phyloP scores from a whole-genome alignment of 2,113 vertebrate genomes.

The Spheniscus mendiculus region DNA sequence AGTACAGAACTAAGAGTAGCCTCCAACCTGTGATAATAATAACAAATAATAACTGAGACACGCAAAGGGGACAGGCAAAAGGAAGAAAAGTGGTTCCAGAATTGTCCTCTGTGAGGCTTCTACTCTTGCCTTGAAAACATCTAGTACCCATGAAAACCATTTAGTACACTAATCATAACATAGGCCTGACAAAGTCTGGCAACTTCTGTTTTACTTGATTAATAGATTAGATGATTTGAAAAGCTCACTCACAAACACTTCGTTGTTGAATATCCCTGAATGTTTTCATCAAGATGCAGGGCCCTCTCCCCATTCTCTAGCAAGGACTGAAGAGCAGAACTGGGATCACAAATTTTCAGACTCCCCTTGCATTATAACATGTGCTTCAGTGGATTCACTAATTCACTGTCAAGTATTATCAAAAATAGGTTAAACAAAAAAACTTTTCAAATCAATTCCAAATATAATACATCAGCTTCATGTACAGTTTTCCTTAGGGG shows the following conservation, averaged over 20 bases:
- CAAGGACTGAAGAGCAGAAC: background rate
- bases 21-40: background rate
- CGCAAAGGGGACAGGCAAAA: background rate
- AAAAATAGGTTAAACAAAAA: background rate
- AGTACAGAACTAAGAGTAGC: background rate
- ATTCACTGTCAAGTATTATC: background rate
- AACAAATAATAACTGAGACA: background rate
- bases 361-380: background rate
- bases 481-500: background rate
- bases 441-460: background rate
- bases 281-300: background rate
- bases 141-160: background rate
- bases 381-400: background rate
- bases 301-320: background rate
- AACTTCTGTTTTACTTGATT: background rate
- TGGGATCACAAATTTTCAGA: background rate
- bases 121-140: background rate
- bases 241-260: background rate
- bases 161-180: background rate
- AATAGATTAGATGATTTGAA: background rate
- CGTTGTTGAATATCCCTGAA: background rate
- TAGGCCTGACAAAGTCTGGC: background rate
- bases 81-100: background rate
- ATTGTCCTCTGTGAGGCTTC: background rate
- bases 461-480: background rate